Evolutionary conservation across 2,888 invertebrate species (phyloP).

Genomic region (Cephus sareptanus): DNA sequence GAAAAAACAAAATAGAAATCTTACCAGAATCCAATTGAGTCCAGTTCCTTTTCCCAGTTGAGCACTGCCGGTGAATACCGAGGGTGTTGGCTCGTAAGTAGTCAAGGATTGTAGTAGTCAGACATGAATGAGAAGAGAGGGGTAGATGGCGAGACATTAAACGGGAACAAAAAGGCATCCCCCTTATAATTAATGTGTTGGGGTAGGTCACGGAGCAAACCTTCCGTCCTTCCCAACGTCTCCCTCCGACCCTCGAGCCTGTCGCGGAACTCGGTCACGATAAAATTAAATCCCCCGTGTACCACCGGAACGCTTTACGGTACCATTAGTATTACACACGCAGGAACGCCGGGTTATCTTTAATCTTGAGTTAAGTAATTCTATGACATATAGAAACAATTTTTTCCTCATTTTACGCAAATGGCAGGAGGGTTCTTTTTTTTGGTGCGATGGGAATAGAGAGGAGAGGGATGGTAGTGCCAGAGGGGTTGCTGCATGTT

Average conservation of each 20-base stretch:
- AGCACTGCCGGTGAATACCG: neutral
- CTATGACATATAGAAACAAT: neutral
- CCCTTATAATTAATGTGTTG: conserved; percentile 64
- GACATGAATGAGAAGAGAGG: conserved; percentile 15
- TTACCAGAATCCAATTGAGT: neutral
- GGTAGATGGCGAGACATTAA: conserved; percentile 41
- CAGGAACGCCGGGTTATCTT: neutral
- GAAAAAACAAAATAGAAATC: neutral
- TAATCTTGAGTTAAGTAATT: neutral
- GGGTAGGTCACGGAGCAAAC: conserved; percentile 59
- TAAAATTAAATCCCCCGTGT: conserved; percentile 52
- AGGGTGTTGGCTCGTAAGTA: neutral
- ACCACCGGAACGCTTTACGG: neutral
- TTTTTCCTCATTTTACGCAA: neutral
- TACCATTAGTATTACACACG: neutral
- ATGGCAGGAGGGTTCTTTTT: neutral
- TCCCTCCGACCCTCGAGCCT: conserved; percentile 30
- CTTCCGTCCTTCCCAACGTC: conserved; percentile 9
- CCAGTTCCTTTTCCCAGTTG: neutral
- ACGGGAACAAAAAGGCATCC: conserved; percentile 27
- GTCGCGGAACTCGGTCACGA: conserved; percentile 42
- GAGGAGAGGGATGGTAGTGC: neutral
- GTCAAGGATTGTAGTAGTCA: neutral
- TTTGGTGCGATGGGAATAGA: neutral
- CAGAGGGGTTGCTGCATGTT: conserved; percentile 40